Percentiles rank a stretch among this genome's conserved stretches.
phyloP scores from a whole-genome alignment of 2,888 invertebrate species.

The Apodemia duryi region DNA sequence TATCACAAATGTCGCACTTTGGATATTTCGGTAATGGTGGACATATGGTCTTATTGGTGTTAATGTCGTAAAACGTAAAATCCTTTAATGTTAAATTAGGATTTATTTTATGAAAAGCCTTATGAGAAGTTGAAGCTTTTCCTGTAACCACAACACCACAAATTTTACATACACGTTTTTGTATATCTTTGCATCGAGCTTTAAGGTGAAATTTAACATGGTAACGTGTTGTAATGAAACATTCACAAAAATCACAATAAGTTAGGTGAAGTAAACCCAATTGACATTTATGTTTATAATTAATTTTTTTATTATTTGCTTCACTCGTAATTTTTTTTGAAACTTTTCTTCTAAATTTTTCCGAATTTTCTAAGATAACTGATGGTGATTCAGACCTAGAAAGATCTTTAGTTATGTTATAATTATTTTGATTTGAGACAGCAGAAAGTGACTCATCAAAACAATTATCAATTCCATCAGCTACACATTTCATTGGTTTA shows the following conservation, averaged over 20 bases:
- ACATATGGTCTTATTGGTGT: conserved; percentile 39
- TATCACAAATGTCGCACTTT: conserved; percentile 46
- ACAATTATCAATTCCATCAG: neutral
- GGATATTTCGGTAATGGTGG: conserved; percentile 56
- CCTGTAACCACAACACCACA: conserved; percentile 53
- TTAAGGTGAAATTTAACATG: conserved; percentile 39
- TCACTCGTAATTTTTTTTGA: neutral
- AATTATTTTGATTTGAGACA: neutral
- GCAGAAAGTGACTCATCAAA: neutral
- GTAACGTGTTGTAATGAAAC: conserved; percentile 39
- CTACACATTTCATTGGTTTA: neutral
- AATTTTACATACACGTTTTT: conserved; percentile 41
- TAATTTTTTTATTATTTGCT: conserved; percentile 5
- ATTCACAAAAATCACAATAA: conserved; percentile 50
- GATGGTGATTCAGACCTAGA: neutral
- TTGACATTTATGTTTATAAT: neutral
- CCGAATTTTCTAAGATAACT: neutral
- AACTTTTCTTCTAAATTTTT: neutral
- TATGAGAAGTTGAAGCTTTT: conserved; percentile 40
- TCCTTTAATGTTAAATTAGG: conserved; percentile 44
- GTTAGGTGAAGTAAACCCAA: conserved; percentile 23
- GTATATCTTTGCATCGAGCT: conserved; percentile 39
- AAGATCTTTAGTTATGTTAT: neutral
- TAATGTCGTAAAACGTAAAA: conserved; percentile 50
- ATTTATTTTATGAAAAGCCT: conserved; percentile 40